Base-by-base conservation (phyloP, 2,797 vertebrate species). In the Basileuterus tristriatus region DNA sequence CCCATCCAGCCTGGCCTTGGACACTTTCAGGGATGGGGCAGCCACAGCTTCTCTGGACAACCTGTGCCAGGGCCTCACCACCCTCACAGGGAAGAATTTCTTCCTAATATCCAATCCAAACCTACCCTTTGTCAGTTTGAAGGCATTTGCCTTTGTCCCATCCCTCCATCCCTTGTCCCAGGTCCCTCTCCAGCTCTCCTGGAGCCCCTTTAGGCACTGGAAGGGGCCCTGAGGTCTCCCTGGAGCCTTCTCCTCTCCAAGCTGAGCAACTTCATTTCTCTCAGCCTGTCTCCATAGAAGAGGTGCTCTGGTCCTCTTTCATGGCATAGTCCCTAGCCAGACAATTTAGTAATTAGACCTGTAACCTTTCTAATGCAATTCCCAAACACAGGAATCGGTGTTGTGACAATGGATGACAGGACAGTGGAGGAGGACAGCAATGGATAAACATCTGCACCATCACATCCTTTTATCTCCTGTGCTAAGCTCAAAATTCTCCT, bases 11-110 rank as follows among this genome's bases (percentile, higher is more conserved):
- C 4, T 58, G 56, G 2, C 3, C 24, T 77, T 19, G 44, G 0
- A 44, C n/a, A 46, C 10, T 23, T 17, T 12, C 21, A 83, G 44
- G 11, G 50, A 52, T 70, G n/a, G 17, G 1, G 7, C 17, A 52
- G 0, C 12, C 39, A 64, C 29, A 64, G 0, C 29, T 34, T 20
- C 44, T 32, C 58, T 32, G 37, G 12, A 0, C 0, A 18, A 1
- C 7, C n/a, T 34, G 3, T 30, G 20, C 36, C 14, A 49, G 41
- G 1, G 8, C 2, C 20, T 64, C 32, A 0, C 0, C 19, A 44
- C 1, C 3, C 7, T 77, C 21, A 34, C 15, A 77, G 15, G 8
- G 27, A 32, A 27, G 24, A 34, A 46, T 64, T 82, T 52, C 12
- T 36, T 39, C 30, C 37, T 20, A 10, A 46, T 39, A 64, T 23